A percentile compares a stretch with the other conserved stretches of the same genome.
Evolutionary conservation across 2,113 vertebrate genomes (phyloP).

Genomic region (Orycteropus afer): DNA sequence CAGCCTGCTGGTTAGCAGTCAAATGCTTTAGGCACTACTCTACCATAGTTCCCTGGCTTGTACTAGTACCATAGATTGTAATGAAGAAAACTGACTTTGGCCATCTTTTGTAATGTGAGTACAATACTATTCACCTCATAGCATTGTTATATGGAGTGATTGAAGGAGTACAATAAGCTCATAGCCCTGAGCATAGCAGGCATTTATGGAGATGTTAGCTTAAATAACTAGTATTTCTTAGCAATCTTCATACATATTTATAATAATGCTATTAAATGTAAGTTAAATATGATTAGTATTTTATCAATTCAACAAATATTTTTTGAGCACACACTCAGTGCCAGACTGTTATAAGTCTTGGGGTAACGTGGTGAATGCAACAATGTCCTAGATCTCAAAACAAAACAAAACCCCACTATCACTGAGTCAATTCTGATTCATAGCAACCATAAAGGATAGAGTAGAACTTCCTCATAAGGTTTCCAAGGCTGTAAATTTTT

Average conservation of each 20-base stretch:
- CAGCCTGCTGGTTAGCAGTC: too few relatives aligned
- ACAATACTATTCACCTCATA: background rate
- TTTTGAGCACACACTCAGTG: background rate
- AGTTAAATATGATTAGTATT: background rate
- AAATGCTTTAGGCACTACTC: too few relatives aligned
- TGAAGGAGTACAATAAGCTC: background rate
- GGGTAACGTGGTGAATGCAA: background rate
- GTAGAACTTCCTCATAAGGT: too few relatives aligned
- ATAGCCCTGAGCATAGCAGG: background rate
- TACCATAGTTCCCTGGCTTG: too few relatives aligned
- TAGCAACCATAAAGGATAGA: too few relatives aligned
- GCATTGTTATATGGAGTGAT: background rate
- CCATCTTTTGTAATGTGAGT: background rate
- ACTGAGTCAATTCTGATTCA: too few relatives aligned
- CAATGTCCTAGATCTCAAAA: background rate
- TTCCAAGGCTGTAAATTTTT: too few relatives aligned
- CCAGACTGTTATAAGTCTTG: background rate
- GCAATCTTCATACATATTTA: background rate
- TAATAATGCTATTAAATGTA: background rate
- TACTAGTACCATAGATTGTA: background rate
- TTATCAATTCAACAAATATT: background rate
- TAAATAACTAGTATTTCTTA: constrained; percentile 19
- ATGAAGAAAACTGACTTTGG: background rate
- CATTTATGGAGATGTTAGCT: background rate
- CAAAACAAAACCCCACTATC: too few relatives aligned